Evolutionary conservation across 2,113 vertebrate species (phyloP).

Genomic region (Phaethon lepturus): DNA sequence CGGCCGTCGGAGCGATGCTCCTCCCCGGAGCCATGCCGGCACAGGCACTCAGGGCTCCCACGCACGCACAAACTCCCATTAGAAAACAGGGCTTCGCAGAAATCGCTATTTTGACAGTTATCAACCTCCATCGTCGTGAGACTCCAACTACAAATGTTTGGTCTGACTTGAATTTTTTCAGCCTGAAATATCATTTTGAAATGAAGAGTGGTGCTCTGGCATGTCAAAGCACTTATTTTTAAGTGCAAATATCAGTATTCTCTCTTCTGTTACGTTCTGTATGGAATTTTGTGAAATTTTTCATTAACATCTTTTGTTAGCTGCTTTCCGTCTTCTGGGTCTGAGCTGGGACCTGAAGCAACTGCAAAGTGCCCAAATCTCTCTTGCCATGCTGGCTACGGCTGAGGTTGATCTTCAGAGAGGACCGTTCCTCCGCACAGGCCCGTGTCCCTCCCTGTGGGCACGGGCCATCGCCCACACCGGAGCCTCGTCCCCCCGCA

Average conservation of each 20-base stretch:
- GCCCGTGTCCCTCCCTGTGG: background rate
- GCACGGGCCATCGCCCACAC: accelerated
- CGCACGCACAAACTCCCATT: background rate
- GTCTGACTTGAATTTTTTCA: slow-evolving; percentile 36
- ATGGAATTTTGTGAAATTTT: background rate
- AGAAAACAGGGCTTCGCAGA: background rate
- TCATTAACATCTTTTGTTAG: background rate
- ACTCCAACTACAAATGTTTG: background rate
- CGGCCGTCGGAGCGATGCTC: accelerated
- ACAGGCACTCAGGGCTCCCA: background rate
- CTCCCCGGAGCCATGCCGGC: accelerated
- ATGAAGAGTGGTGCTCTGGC: background rate
- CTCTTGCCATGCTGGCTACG: background rate
- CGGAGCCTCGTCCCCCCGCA: background rate
- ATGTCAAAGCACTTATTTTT: background rate
- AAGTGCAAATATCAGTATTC: background rate
- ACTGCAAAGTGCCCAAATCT: background rate
- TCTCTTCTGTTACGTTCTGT: background rate
- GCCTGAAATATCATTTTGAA: background rate
- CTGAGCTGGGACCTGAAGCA: background rate
- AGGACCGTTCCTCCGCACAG: accelerated
- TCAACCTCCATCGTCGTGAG: background rate
- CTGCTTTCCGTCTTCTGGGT: background rate
- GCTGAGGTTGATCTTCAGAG: background rate
- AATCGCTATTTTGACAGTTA: slow-evolving; percentile 33